Base-by-base conservation (phyloP, 2,797 vertebrate genomes). In the Cyclopterus lumpus region DNA sequence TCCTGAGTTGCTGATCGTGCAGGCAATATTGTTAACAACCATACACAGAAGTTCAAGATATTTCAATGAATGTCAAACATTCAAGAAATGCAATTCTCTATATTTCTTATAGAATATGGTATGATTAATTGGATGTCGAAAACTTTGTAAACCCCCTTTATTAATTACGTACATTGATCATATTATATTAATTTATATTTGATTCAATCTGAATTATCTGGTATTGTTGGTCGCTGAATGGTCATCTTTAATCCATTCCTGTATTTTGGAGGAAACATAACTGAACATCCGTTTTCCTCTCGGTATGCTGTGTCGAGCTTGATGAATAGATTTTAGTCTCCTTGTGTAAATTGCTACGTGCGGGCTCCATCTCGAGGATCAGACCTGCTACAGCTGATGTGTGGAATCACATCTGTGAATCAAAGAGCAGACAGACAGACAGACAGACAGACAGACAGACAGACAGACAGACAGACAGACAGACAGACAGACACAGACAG, bases 351-450 rank as follows among this genome's bases (percentile, higher is more conserved):
- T 55, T 1, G 22, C 55, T 46, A 60, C 80, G 49, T 75, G 34
- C 71, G 42, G 38, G 22, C 84, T 26, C 82, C 89, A 79, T 53
- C 93, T 91, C 54, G 71, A 44, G 79, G 80, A 3, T 14, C 12
- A 7, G 1, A 1, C 0, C 72, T 36, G 20, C 63, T 8, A 1
- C 11, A 1, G 28, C 46, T 2, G 3, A 5, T n/a, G 16, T 11
- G 16, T 0, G 40, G 16, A 40, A 16, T 3, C 22, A 6, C 36
- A 44, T 8, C 32, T 40, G 20, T 7, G 5, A 30, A 22, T 8
- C 18, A 1, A 14, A 15, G 34, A 2, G 28, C 28, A 30, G 28
- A 30, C 28, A 30, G 28, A 30, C 28, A 30, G 28, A 30, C 2
- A 4, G 2, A 30, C 28, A 30, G 28, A 3, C 28, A 3, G 28